Percentiles rank a stretch among this genome's conserved stretches.
Conservation (phyloP, 2,113 vertebrate genomes). For the Orcinus orca region DNA sequence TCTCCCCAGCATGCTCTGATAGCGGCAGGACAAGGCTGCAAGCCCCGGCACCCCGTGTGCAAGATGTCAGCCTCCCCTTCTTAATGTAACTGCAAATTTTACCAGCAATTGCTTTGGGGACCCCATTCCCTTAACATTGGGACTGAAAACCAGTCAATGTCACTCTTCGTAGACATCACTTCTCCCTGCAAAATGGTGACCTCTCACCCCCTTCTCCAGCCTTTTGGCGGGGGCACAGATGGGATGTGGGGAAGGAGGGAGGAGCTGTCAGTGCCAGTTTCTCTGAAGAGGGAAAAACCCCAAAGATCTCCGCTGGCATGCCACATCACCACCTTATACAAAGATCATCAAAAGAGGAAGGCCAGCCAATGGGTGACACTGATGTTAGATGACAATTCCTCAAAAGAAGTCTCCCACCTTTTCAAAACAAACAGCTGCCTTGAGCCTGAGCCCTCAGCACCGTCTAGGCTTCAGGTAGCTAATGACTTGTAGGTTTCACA, state of each 20-base stretch:
- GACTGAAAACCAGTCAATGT: not conserved
- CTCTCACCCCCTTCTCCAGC: not conserved
- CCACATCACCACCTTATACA: not conserved
- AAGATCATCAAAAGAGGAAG: not conserved
- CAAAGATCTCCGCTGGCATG: not conserved
- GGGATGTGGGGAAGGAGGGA: too few relatives aligned
- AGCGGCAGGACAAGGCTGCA: not conserved
- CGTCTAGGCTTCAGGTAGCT: not conserved
- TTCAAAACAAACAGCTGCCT: not conserved
- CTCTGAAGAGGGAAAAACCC: not conserved
- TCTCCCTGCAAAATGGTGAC: not conserved
- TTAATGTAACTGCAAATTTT: not conserved
- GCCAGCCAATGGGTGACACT: not conserved
- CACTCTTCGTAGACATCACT: not conserved
- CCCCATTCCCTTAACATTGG: not conserved
- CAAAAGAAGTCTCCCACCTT: not conserved
- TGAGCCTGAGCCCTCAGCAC: not conserved
- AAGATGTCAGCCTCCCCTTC: not conserved
- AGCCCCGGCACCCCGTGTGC: accelerated
- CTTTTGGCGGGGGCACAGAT: not conserved
- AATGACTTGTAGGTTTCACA: not conserved
- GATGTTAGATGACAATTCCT: not conserved
- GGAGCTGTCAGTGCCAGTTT: not conserved
- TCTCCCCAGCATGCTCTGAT: not conserved
- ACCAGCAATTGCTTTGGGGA: not conserved